Evolutionary conservation across 2,113 vertebrate genomes (phyloP).

Genomic region (Protobothrops flavoviridis): DNA sequence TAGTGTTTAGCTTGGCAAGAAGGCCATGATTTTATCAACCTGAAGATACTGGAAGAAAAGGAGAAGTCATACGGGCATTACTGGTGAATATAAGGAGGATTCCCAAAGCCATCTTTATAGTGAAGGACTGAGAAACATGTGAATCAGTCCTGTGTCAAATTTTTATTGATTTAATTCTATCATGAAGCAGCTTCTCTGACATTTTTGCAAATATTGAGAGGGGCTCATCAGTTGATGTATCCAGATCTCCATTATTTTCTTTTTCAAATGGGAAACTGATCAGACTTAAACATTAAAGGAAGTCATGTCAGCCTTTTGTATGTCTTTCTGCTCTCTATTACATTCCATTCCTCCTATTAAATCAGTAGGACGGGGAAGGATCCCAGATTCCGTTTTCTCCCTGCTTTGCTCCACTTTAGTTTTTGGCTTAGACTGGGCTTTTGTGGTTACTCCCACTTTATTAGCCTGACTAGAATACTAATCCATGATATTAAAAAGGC

Average conservation of each 20-base stretch:
- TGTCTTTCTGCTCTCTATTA: not conserved
- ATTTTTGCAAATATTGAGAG: not conserved
- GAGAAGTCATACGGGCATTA: not conserved
- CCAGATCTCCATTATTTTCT: not conserved
- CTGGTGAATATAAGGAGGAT: not conserved
- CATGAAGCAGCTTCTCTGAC: not conserved
- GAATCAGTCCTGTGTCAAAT: not conserved
- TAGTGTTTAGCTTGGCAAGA: not conserved
- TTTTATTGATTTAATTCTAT: not conserved
- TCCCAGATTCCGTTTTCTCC: not conserved
- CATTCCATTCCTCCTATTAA: not conserved
- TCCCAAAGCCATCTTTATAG: not conserved
- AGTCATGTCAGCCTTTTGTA: not conserved
- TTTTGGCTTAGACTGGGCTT: not conserved
- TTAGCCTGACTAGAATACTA: not conserved
- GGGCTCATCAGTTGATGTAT: not conserved
- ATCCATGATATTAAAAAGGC: not conserved
- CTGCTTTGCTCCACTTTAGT: not conserved
- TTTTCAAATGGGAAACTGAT: not conserved
- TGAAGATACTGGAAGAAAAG: not conserved
- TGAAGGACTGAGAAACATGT: not conserved
- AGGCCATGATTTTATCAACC: not conserved
- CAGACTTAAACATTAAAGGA: not conserved
- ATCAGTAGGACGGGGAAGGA: not conserved
- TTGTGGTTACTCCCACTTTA: not conserved